Percentiles rank a stretch among this genome's conserved stretches.
Evolutionary conservation across 2,888 invertebrate species (phyloP).

Genomic region (Chymomyza amoena): DNA sequence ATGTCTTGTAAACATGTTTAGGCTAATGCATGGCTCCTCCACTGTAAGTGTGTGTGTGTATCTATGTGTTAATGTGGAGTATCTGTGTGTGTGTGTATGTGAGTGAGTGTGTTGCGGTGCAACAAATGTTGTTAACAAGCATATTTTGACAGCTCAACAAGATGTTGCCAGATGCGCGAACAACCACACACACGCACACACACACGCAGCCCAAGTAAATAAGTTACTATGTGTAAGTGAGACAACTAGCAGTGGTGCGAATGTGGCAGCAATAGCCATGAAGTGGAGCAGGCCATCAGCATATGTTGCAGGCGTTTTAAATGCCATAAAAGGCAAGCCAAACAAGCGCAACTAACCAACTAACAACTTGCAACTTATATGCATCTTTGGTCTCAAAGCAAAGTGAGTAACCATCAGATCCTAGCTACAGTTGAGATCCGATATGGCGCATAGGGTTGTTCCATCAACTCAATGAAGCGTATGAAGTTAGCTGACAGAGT

Average conservation of each 20-base stretch:
- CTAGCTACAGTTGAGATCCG: background rate
- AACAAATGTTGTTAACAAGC: constrained; percentile 71
- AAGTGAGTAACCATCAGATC: background rate
- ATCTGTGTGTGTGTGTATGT: constrained; percentile 22
- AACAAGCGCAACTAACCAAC: constrained; percentile 26
- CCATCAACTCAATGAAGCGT: background rate
- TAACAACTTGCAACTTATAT: background rate
- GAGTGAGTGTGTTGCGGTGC: constrained; percentile 48
- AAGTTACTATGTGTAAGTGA: background rate
- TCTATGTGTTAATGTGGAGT: background rate
- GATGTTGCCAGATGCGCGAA: constrained; percentile 72
- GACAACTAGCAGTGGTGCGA: background rate
- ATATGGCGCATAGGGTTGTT: background rate
- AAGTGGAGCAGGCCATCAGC: constrained; percentile 9
- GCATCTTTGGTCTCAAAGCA: background rate
- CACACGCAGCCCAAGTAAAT: background rate
- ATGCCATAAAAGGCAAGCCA: constrained; percentile 39
- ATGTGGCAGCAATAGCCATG: constrained; percentile 19
- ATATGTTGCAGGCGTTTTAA: constrained; percentile 39
- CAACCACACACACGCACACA: constrained; percentile 33
- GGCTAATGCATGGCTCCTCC: constrained; percentile 55
- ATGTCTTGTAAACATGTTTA: constrained; percentile 64
- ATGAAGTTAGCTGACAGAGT: no score
- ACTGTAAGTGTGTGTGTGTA: constrained; percentile 25
- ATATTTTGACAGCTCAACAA: constrained; percentile 72